Evolutionary conservation across 2,113 vertebrate species (phyloP).

Genomic region (Oryctolagus cuniculus): DNA sequence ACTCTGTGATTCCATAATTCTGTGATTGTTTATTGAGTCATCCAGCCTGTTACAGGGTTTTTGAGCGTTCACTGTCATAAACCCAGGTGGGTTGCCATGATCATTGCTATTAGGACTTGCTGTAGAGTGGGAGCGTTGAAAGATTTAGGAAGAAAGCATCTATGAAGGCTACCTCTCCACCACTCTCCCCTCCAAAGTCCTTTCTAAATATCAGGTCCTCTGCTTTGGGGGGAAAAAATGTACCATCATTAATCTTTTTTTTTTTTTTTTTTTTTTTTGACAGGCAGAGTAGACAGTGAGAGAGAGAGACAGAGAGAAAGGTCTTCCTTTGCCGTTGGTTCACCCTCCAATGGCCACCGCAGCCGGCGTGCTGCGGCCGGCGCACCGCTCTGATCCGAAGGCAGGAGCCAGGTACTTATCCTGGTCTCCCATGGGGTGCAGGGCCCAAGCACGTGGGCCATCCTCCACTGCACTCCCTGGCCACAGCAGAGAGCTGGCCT

Average conservation of each 20-base stretch:
- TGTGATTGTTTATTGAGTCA: conserved; percentile 1
- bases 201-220: conserved; percentile 18
- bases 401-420: no score
- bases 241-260: not conserved
- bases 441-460: no score
- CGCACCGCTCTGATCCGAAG: no score
- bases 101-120: not conserved
- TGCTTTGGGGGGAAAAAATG: not conserved
- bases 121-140: not conserved
- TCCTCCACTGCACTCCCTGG: no score
- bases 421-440: no score
- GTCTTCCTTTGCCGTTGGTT: no score
- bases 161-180: not conserved
- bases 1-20: not conserved
- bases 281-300: no score
- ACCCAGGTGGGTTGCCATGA: not conserved
- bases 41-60: not conserved
- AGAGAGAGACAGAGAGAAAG: no score
- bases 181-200: accelerated
- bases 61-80: not conserved
- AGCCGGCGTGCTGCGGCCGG: no score
- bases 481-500: no score
- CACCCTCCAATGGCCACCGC: no score
- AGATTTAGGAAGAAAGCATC: not conserved
- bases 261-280: no score